Conservation (phyloP, 1,140 invertebrate genomes). For the Platyura marginata region DNA sequence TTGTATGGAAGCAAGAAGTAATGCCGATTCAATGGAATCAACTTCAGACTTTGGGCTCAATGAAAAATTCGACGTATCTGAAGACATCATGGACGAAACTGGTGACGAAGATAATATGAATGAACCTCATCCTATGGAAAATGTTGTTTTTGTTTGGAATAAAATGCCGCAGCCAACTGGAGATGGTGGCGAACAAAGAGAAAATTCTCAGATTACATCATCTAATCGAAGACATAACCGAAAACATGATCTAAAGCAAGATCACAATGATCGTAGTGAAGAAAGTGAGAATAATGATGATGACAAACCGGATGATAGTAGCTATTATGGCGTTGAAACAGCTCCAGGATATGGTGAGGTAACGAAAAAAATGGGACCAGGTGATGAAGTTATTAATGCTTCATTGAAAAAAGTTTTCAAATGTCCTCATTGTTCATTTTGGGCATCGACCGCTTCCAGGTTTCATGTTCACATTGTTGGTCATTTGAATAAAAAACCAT, state of each 20-base stretch:
- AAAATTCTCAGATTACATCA: neutral
- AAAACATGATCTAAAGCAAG: conserved; percentile 7
- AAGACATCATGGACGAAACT: conserved; percentile 12
- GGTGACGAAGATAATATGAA: conserved; percentile 12
- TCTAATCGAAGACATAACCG: neutral
- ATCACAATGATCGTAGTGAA: conserved; percentile 4
- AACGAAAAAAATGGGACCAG: conserved; percentile 25
- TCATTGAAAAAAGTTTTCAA: conserved; percentile 54
- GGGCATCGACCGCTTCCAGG: conserved; percentile 75
- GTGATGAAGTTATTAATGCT: conserved; percentile 24
- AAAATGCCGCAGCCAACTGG: conserved; percentile 25
- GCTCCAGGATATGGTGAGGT: conserved; percentile 31
- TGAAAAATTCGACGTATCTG: conserved; percentile 18
- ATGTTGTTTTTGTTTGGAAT: conserved; percentile 59
- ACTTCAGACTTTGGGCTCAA: conserved; percentile 17
- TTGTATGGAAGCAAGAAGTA: conserved; percentile 34
- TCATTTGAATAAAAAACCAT: conserved; percentile 81
- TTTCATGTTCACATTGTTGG: conserved; percentile 87
- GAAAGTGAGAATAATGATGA: conserved; percentile 5
- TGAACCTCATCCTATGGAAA: conserved; percentile 48
- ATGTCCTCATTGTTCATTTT: conserved; percentile 78
- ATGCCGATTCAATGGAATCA: conserved; percentile 21
- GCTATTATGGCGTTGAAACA: conserved; percentile 29
- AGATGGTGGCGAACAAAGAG: neutral
- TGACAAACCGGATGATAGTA: conserved; percentile 11